Percentiles rank a stretch among this genome's conserved stretches.
These are phyloP conservation scores for Pyralis farinalis DNA, from an alignment of 2,888 invertebrate species.

Conservation along the genomic window DNA sequence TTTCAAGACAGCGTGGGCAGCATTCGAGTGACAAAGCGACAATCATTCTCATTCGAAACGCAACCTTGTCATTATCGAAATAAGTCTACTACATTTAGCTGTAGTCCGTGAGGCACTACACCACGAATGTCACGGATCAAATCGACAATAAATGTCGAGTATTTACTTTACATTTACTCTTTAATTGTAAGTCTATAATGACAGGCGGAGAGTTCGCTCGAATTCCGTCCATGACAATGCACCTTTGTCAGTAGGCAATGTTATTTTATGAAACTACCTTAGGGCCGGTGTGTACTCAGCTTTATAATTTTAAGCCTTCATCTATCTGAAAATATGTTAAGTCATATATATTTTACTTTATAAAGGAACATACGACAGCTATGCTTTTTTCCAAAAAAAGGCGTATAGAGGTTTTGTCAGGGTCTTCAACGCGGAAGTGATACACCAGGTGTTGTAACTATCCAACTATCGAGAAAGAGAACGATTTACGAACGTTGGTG, in stretches of 20 bases:
- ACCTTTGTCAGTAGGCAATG: constrained; percentile 51
- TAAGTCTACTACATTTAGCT: constrained; percentile 9
- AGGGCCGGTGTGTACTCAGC: constrained; percentile 19
- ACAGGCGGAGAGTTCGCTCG: constrained; percentile 47
- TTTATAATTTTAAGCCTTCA: constrained; percentile 12
- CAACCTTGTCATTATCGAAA: constrained; percentile 15
- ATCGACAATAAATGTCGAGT: constrained; percentile 68
- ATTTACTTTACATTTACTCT: constrained; percentile 75
- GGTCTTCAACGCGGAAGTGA: too few species aligned
- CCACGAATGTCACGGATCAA: constrained; percentile 64
- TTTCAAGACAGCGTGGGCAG: constrained; percentile 49
- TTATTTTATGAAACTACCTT: constrained; percentile 43
- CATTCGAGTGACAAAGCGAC: constrained; percentile 46
- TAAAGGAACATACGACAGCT: too few species aligned
- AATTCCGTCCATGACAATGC: constrained; percentile 63
- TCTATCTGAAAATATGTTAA: not conserved
- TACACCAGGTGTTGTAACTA: too few species aligned
- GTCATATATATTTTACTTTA: not conserved
- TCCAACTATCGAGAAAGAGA: too few species aligned
- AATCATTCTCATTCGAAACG: constrained; percentile 22
- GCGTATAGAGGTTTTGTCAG: too few species aligned
- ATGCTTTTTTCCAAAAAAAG: too few species aligned
- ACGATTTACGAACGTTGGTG: too few species aligned
- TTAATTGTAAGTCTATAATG: constrained; percentile 60
- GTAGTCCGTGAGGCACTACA: constrained; percentile 26